A percentile compares a stretch with the other conserved stretches of the same genome.
Evolutionary conservation across 1,140 invertebrate species (phyloP).

Genomic region (Andricus grossulariae): DNA sequence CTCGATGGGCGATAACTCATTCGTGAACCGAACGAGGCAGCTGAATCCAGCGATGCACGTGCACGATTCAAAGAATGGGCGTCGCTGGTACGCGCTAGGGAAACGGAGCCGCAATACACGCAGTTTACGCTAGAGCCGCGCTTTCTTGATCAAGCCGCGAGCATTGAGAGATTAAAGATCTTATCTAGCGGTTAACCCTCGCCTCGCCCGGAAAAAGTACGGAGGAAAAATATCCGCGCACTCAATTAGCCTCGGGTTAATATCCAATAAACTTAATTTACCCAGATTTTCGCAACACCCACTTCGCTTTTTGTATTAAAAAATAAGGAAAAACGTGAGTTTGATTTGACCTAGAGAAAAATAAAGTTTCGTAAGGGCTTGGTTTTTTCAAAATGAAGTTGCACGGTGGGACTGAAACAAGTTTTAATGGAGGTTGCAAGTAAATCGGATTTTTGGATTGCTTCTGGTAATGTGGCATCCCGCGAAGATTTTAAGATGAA

Average conservation of each 20-base stretch:
- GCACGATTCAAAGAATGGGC: constrained; percentile 67
- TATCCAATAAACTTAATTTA: background rate
- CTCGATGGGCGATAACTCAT: constrained; percentile 75
- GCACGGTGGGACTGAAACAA: too few relatives aligned
- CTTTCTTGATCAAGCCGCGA: constrained; percentile 19
- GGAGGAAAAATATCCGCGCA: background rate
- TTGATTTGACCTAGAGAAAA: too few relatives aligned
- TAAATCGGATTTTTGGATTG: too few relatives aligned
- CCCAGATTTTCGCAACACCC: background rate
- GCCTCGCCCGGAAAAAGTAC: background rate
- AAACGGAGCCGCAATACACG: background rate
- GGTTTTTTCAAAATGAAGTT: too few relatives aligned
- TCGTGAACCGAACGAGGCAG: constrained; percentile 75
- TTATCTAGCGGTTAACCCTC: background rate
- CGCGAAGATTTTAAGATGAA: too few relatives aligned
- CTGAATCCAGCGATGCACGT: constrained; percentile 73
- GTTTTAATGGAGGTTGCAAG: too few relatives aligned
- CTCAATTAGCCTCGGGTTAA: constrained; percentile 1
- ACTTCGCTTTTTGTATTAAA: background rate
- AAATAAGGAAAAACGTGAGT: background rate
- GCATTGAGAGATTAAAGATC: constrained; percentile 9
- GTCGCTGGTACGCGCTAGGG: constrained; percentile 41
- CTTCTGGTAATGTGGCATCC: too few relatives aligned
- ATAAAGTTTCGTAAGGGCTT: too few relatives aligned
- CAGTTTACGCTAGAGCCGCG: constrained; percentile 15